These are phyloP conservation scores for Cydia strobilella DNA, from an alignment of 1,140 invertebrate species.

Conservation along the genomic window DNA sequence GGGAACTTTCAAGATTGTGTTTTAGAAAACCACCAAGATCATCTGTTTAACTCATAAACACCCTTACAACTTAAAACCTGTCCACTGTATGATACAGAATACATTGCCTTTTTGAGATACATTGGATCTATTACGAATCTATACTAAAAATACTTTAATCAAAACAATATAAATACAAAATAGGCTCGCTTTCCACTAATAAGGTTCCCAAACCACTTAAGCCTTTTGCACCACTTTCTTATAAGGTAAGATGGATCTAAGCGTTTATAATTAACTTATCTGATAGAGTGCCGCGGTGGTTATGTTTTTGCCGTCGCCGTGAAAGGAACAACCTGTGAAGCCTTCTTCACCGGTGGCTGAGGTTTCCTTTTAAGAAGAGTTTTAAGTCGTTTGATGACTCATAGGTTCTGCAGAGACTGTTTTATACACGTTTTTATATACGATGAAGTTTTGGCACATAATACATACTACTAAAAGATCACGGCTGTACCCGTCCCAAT, in stretches of 20 bases:
- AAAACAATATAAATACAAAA: background rate
- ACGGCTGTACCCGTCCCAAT: too few species aligned
- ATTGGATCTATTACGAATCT: background rate
- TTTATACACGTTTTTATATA: too few species aligned
- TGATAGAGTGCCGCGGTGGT: background rate
- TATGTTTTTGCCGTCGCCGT: background rate
- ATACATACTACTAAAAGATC: too few species aligned
- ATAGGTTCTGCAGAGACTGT: too few species aligned
- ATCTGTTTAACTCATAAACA: too few species aligned
- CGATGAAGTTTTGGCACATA: too few species aligned
- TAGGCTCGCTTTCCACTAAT: background rate
- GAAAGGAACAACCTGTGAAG: background rate
- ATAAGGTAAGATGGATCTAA: constrained; percentile 15
- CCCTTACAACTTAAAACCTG: too few species aligned
- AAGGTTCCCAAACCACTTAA: background rate
- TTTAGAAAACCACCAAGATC: too few species aligned
- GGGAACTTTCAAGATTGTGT: too few species aligned
- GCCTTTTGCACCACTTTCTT: constrained; percentile 2
- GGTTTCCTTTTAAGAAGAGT: background rate
- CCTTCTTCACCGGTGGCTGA: background rate
- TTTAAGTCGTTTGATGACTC: background rate
- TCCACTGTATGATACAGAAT: too few species aligned
- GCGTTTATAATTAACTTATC: constrained; percentile 9
- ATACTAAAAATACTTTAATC: background rate
- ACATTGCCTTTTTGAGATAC: background rate